Base-by-base conservation (phyloP, 2,113 vertebrate species). In the Xenopus laevis region DNA sequence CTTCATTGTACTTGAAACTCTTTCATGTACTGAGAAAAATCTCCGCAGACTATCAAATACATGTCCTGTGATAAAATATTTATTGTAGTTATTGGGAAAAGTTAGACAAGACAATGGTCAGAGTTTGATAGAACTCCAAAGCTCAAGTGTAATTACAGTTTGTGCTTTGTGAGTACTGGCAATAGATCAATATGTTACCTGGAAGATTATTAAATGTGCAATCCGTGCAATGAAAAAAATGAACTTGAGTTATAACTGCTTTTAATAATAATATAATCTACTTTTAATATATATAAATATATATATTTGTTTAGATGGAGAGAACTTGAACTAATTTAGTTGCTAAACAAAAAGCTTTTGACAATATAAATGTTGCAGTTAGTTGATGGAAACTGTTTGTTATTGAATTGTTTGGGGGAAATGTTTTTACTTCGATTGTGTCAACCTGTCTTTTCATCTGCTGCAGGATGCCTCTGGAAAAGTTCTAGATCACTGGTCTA, bases 61-160 rank as follows among this genome's bases (percentile, higher is more conserved):
- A 93, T 93, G 93, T 92, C 91, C 90, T 96, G 89, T 95, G 94
- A 98, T 98, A 90, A 98, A 98, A 98, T 96, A 98, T 98, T 96
- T 93, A 98, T 94, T 86, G 80, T 85, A 87, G 93, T 94, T 95
- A 93, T 91, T 89, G 93, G 92, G 94, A 78, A 91, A n/a, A 91
- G 93, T 92, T 93, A 91, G 87, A 85, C 80, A 79, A 88, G n/a
- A n/a, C n/a, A n/a, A n/a, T 89, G 88, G 84, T 85, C 87, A 87
- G 87, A 88, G 89, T 95, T 93, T 96, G 93, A 97, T 95, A 96
- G 91, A 92, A 87, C 86, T 90, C 87, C 88, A 89, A 72, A 90
- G 87, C 93, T 90, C 91, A 87, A 81, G 89, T 91, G 87, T 96
- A 93, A 96, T 96, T 93, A 96, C 88, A 87, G 90, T 88, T 85